Conservation (phyloP, 2,797 vertebrate genomes). For the Falco novaeseelandiae region DNA sequence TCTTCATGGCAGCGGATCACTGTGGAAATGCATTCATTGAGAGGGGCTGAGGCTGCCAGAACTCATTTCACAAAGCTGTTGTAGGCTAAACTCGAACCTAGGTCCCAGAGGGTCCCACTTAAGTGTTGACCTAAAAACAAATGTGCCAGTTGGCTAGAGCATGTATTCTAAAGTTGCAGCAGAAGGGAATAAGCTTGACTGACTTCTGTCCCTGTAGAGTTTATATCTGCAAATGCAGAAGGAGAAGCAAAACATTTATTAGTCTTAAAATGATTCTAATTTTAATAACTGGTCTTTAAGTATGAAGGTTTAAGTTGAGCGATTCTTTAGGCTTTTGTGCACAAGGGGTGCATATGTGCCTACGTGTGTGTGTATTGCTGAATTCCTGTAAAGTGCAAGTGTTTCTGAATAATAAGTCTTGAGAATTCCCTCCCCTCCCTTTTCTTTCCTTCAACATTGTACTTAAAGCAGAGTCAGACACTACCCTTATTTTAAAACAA, state of each 20-base stretch:
- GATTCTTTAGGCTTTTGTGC: slow-evolving; percentile 44
- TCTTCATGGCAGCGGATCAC: slow-evolving; percentile 34
- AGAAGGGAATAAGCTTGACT: slow-evolving; percentile 80
- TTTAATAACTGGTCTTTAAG: slow-evolving; percentile 68
- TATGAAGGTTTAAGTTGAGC: slow-evolving; percentile 26
- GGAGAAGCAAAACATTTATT: slow-evolving; percentile 77
- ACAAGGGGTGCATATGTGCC: slow-evolving; percentile 12
- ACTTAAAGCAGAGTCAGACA: slow-evolving; percentile 69
- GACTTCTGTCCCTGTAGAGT: slow-evolving; percentile 75
- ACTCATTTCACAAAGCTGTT: slow-evolving; percentile 70
- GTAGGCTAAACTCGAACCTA: slow-evolving; percentile 74
- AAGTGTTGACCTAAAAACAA: slow-evolving; percentile 85
- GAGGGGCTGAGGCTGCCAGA: slow-evolving; percentile 71
- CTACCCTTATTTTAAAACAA: slow-evolving; percentile 78
- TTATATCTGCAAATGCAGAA: slow-evolving; percentile 79
- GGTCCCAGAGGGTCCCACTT: slow-evolving; percentile 77
- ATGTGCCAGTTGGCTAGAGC: slow-evolving; percentile 79
- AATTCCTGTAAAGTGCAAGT: slow-evolving; percentile 46
- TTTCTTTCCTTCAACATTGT: slow-evolving; percentile 45
- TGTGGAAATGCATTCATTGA: slow-evolving; percentile 59
- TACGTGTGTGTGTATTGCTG: not conserved
- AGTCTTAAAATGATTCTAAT: slow-evolving; percentile 74
- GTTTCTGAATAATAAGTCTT: slow-evolving; percentile 59
- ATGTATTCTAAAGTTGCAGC: slow-evolving; percentile 76
- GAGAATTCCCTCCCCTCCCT: slow-evolving; percentile 39